Base-by-base conservation (phyloP, 2,797 vertebrate genomes). In the Atherinosoma microstoma region DNA sequence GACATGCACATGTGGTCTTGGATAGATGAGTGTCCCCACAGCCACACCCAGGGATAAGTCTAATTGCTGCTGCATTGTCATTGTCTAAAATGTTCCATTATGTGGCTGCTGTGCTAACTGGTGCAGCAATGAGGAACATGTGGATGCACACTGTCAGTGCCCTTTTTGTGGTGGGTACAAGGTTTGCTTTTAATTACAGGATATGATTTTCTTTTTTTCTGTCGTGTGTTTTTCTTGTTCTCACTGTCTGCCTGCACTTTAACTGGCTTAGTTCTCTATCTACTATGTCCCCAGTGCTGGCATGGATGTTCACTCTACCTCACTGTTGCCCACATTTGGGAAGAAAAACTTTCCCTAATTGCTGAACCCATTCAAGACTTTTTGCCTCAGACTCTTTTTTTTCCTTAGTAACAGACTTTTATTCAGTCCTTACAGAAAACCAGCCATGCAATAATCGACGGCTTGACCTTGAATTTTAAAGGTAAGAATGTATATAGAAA, bases 111-210 rank as follows among this genome's bases (percentile, higher is more conserved):
- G 80, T 51, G 73, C 90, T 89, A 91, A 94, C 86, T 85, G 73
- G 83, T 70, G 64, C 70, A 84, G 67, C 89, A 91, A 87, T 78
- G 62, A 87, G 85, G 80, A 72, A 80, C 84, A 89, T 76, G 93
- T 91, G 88, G 76, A 87, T 73, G 78, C 86, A 85, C 78, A 45
- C 49, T 82, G 82, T 72, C 85, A 64, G 68, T 66, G 40, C 47
- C 82, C 75, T 94, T 94, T 65, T 91, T 94, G 93, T 94, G 93
- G 92, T 65, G 70, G 79, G 59, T 76, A 22, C 22, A n/a, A 78
- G 80, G 84, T 93, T 93, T 89, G 89, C 87, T 92, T 91, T 83
- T 89, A 75, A 93, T 93, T 92, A 92, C 81, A 75, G 89, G 82
- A 90, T 89, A 88, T 92, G 72, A 89, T 93, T 92, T 87, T 70